Percentiles rank a stretch among this genome's conserved stretches.
Evolutionary conservation across 2,113 vertebrate species (phyloP).

Genomic region (Antigone vipio): DNA sequence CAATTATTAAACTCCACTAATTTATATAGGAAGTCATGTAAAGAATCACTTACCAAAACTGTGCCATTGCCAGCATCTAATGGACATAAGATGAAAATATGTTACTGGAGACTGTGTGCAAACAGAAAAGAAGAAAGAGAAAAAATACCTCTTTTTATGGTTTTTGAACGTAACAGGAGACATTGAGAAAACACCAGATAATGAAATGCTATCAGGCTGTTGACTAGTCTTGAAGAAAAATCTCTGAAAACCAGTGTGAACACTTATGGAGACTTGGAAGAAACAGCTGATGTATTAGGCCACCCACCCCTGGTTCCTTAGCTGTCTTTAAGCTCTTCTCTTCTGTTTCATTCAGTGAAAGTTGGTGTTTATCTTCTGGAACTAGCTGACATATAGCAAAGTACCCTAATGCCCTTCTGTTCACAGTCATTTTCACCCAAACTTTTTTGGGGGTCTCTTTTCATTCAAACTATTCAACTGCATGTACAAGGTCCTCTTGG

Average conservation of each 20-base stretch:
- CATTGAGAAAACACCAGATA: not conserved
- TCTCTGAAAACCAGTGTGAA: not conserved
- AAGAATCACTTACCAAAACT: not conserved
- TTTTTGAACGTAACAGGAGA: not conserved
- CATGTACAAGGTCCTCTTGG: not conserved
- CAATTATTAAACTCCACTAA: not conserved
- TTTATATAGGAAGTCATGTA: not conserved
- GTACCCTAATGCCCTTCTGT: not conserved
- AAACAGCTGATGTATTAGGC: not conserved
- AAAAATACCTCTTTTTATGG: not conserved
- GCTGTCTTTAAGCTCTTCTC: not conserved
- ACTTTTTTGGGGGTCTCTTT: not conserved
- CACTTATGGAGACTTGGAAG: not conserved
- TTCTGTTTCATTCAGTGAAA: not conserved
- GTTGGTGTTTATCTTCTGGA: not conserved
- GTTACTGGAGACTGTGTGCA: not conserved
- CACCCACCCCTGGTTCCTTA: not conserved
- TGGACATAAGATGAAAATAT: not conserved
- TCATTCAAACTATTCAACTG: not conserved
- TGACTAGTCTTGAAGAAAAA: not conserved
- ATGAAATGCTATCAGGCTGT: not conserved
- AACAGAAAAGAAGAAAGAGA: not conserved
- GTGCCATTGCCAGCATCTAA: not conserved
- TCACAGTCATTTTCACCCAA: not conserved
- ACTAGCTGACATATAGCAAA: not conserved